Percentiles rank a stretch among this genome's conserved stretches.
Evolutionary conservation across 1,140 invertebrate genomes (phyloP).

Genomic region (Contarinia nasturtii): DNA sequence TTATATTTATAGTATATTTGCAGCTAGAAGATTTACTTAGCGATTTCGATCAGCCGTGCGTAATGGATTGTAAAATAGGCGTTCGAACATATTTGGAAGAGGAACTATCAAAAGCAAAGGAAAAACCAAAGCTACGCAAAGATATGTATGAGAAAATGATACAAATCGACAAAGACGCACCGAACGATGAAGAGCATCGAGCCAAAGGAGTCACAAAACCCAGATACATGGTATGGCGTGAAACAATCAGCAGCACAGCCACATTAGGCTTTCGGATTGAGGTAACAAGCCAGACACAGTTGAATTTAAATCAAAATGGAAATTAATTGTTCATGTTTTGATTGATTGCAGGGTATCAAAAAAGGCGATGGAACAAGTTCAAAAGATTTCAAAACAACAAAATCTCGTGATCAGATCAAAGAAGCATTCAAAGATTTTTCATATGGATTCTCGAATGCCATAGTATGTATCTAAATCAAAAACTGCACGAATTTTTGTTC

Average conservation of each 20-base stretch:
- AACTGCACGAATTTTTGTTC: not conserved
- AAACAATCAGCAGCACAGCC: slow-evolving; percentile 90
- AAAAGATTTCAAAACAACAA: slow-evolving; percentile 95
- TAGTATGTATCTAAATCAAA: slow-evolving; percentile 37
- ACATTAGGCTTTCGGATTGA: slow-evolving; percentile 92
- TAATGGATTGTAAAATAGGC: slow-evolving; percentile 95
- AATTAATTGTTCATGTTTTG: not conserved
- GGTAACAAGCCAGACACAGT: slow-evolving; percentile 9
- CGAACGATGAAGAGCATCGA: slow-evolving; percentile 74
- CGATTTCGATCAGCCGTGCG: slow-evolving; percentile 75
- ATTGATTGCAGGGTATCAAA: slow-evolving; percentile 50
- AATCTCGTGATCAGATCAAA: slow-evolving; percentile 61
- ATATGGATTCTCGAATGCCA: slow-evolving; percentile 50
- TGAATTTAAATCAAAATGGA: not conserved
- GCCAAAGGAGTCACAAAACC: slow-evolving; percentile 86
- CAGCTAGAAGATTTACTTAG: slow-evolving; percentile 84
- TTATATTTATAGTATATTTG: slow-evolving; percentile 42
- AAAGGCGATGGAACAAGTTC: slow-evolving; percentile 68
- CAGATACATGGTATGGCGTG: slow-evolving; percentile 93
- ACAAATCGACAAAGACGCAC: slow-evolving; percentile 77
- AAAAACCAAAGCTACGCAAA: slow-evolving; percentile 81
- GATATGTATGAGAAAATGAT: slow-evolving; percentile 99
- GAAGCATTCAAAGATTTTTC: slow-evolving; percentile 70
- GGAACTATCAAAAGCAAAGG: slow-evolving; percentile 82
- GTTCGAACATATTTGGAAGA: slow-evolving; percentile 88